Percentiles rank a stretch among this genome's conserved stretches.
phyloP scores from a whole-genome alignment of 2,888 invertebrate genomes.

The Caenorhabditis wallacei region DNA sequence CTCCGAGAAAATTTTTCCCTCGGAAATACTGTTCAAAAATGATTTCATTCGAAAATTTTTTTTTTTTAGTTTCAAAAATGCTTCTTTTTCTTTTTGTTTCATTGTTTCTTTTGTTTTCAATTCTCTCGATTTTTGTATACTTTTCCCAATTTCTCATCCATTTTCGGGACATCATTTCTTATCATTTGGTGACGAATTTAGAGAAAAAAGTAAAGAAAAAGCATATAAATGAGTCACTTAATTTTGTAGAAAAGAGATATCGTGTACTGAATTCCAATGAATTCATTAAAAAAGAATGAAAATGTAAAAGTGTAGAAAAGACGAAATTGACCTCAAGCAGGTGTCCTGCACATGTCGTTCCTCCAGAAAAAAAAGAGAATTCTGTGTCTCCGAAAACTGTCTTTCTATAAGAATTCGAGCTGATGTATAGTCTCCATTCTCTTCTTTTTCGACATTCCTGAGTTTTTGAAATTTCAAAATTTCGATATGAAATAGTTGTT shows the following conservation, averaged over 20 bases:
- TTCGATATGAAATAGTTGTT: not conserved
- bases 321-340: conserved; percentile 21
- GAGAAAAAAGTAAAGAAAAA: not conserved
- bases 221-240: conserved; percentile 9
- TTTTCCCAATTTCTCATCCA: conserved; percentile 1
- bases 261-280: conserved; percentile 24
- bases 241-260: conserved; percentile 3
- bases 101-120: not conserved
- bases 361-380: not conserved
- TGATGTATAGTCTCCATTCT: not conserved
- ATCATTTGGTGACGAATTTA: conserved; percentile 11
- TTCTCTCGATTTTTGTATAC: not conserved
- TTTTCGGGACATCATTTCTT: not conserved
- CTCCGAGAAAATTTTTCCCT: not conserved
- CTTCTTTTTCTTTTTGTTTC: not conserved
- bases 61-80: not conserved
- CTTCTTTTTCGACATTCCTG: not conserved
- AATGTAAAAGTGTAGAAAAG: not conserved
- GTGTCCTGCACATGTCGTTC: conserved; percentile 58
- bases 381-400: conserved; percentile 45
- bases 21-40: conserved; percentile 12
- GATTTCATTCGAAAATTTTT: not conserved
- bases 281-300: not conserved
- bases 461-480: not conserved
- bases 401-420: not conserved